Conservation (phyloP, 2,113 vertebrate species). For the Ahaetulla prasina region DNA sequence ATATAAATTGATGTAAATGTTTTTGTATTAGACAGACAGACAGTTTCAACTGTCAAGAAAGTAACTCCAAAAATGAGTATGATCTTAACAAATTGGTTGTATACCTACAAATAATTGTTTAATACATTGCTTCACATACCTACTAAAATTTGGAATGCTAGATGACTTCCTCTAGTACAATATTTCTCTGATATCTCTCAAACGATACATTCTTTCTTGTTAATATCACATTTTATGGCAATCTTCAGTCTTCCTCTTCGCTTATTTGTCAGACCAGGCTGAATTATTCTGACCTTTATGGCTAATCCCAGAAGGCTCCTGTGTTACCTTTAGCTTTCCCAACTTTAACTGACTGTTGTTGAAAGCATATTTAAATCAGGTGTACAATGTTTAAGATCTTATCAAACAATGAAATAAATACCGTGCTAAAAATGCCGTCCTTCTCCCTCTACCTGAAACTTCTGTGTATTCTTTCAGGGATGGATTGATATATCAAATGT, state of each 20-base stretch:
- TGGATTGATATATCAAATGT: background rate
- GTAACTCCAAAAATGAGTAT: background rate
- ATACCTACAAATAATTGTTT: background rate
- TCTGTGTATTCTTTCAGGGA: background rate
- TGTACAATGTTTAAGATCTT: background rate
- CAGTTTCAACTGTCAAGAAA: background rate
- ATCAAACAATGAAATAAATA: background rate
- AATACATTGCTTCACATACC: too few species aligned
- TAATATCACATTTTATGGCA: background rate
- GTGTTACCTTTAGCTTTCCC: background rate
- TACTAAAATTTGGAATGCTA: background rate
- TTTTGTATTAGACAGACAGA: background rate
- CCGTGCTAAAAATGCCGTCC: background rate
- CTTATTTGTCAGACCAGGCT: background rate
- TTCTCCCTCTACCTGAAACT: background rate
- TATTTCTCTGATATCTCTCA: background rate
- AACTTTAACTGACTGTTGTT: background rate
- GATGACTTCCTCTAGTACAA: background rate
- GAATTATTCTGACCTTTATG: background rate
- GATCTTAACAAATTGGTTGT: background rate
- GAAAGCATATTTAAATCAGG: background rate
- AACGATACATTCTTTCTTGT: accelerated
- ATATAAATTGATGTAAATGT: background rate
- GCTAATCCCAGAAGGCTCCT: background rate
- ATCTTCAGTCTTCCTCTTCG: background rate